phyloP scores from a whole-genome alignment of 2,888 invertebrate species.

The Leptogaster cylindrica region DNA sequence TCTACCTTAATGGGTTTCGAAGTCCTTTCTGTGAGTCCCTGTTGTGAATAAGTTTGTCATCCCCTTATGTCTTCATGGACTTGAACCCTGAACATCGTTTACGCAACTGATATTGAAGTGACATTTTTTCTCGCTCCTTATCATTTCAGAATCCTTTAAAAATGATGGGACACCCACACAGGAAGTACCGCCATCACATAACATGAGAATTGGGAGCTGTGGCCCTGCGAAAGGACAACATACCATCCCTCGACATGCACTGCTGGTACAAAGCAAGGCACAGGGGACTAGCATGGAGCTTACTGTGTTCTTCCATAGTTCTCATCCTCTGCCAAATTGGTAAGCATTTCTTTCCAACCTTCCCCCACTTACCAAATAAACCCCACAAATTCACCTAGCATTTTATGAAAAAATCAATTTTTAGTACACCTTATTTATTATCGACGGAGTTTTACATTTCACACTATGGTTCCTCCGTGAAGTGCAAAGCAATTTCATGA shows the following conservation, averaged over 20 bases:
- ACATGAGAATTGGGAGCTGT: constrained; percentile 22
- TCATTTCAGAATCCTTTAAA: constrained; percentile 28
- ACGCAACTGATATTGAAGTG: neutral
- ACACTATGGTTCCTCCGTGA: neutral
- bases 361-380: neutral
- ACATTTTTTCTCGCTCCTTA: neutral
- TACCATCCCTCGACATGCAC: constrained; percentile 29
- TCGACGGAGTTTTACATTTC: constrained; percentile 27
- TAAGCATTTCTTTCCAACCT: constrained; percentile 51
- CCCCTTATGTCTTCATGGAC: no score
- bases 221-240: constrained; percentile 20
- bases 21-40: no score
- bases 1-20: neutral
- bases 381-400: neutral
- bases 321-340: constrained; percentile 58
- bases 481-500: no score
- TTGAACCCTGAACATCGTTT: neutral
- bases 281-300: constrained; percentile 58
- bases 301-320: constrained; percentile 60
- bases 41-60: no score
- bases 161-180: constrained; percentile 32
- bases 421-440: constrained; percentile 7
- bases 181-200: constrained; percentile 36
- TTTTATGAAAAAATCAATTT: constrained; percentile 37
- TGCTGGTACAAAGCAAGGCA: constrained; percentile 37